A percentile compares a stretch with the other conserved stretches of the same genome.
phyloP scores from a whole-genome alignment of 2,113 vertebrate genomes.

The Myiopsitta monachus region DNA sequence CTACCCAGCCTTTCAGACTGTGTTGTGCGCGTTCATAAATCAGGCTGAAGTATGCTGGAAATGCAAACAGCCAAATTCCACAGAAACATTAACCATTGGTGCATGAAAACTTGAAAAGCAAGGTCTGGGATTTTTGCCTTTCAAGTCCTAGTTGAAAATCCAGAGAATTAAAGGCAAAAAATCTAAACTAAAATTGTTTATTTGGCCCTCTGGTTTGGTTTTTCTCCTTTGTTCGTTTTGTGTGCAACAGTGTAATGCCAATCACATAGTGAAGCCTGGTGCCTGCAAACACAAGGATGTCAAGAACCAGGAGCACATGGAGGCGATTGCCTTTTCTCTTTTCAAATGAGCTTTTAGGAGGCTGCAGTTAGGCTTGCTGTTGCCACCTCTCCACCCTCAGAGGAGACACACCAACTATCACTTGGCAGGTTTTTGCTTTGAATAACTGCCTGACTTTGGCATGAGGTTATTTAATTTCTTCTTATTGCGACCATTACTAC shows the following conservation, averaged over 20 bases:
- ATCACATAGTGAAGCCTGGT: background rate
- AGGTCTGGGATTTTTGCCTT: background rate
- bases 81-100: background rate
- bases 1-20: background rate
- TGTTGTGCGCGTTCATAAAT: background rate
- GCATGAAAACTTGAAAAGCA: background rate
- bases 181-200: background rate
- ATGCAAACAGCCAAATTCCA: constrained; percentile 9
- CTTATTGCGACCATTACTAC: background rate
- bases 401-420: background rate
- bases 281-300: background rate
- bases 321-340: background rate
- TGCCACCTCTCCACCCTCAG: background rate
- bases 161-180: background rate
- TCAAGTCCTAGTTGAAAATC: background rate
- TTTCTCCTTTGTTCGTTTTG: background rate
- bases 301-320: background rate
- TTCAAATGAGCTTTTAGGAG: background rate
- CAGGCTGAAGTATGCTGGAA: constrained; percentile 20
- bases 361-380: background rate
- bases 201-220: background rate
- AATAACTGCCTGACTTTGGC: background rate
- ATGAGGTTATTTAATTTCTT: background rate
- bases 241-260: background rate
- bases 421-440: background rate